Base-by-base conservation (phyloP, 2,888 invertebrate genomes). In the Zygothrica quintamaculata region DNA sequence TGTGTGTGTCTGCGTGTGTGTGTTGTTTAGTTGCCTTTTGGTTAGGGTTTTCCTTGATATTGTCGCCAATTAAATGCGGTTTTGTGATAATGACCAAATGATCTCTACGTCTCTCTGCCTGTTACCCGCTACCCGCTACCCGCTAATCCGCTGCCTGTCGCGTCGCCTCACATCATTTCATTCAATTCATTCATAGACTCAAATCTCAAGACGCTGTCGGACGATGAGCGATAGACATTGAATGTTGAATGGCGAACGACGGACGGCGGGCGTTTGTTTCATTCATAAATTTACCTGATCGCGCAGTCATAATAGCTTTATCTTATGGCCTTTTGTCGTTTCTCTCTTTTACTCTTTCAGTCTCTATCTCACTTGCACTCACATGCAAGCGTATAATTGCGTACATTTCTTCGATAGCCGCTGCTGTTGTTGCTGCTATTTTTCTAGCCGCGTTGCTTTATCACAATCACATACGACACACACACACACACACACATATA, bases 61-160 rank as follows among this genome's bases (percentile, higher is more conserved):
- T 87, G 87, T 87, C 84, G 84, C 84, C 88, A 84, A 87, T 86
- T 86, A 87, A 77, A 72, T 87, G 86, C 81, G 84, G 88, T 86
- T 82, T 87, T 80, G 64, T 84, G 84, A 87, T 87, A 84, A 84
- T 84, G 81, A 84, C 84, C 87, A 84, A 84, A 87, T 87, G 86
- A 85, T 87, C 84, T 82, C 64, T 70, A 36, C 43, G n/a, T 51
- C 26, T 50, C 44, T 29, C 57, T 44, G 57, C 18, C n/a, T n/a
- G n/a, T n/a, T n/a, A n/a, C n/a, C n/a, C n/a, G n/a, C n/a, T n/a
- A n/a, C n/a, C n/a, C n/a, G n/a, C n/a, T n/a, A n/a, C n/a, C n/a
- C n/a, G n/a, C n/a, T n/a, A n/a, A n/a, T n/a, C n/a, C n/a, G n/a
- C n/a, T n/a, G n/a, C n/a, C 42, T 31, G 61, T 16, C 53, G 56